A percentile compares a stretch with the other conserved stretches of the same genome.
Conservation (phyloP, 2,888 invertebrate species). For the Anoplius nigerrimus region DNA sequence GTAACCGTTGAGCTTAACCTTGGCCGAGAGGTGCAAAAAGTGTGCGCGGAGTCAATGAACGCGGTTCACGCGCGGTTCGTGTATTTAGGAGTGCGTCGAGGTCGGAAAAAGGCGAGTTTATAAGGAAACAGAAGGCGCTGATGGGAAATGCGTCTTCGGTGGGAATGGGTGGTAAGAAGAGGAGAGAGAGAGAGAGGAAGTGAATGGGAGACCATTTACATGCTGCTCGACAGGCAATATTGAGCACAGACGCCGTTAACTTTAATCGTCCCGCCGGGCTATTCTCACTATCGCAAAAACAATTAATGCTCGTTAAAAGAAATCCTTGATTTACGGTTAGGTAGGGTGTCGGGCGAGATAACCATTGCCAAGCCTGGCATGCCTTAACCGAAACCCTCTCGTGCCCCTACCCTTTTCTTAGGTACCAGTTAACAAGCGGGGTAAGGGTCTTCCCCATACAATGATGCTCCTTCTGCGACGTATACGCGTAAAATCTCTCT, state of each 20-base stretch:
- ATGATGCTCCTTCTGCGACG: no score
- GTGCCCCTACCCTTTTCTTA: constrained; percentile 50
- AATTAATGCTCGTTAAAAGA: constrained; percentile 75
- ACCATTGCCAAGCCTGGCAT: constrained; percentile 57
- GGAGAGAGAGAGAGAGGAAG: not conserved
- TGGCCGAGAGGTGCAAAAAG: not conserved
- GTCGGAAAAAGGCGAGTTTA: not conserved
- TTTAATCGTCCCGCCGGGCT: constrained; percentile 59
- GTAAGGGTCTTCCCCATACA: constrained; percentile 17
- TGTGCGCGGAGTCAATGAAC: not conserved
- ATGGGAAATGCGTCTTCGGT: constrained; percentile 28
- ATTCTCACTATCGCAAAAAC: constrained; percentile 73
- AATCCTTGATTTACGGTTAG: constrained; percentile 73
- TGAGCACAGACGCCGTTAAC: constrained; percentile 54
- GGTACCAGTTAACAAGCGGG: constrained; percentile 61
- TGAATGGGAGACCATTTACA: constrained; percentile 48
- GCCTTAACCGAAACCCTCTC: constrained; percentile 50
- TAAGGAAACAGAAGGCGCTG: constrained; percentile 20
- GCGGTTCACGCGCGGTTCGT: not conserved
- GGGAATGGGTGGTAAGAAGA: constrained; percentile 32
- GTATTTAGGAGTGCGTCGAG: not conserved
- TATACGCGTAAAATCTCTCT: no score
- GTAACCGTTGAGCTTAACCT: not conserved
- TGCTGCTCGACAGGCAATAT: constrained; percentile 57
- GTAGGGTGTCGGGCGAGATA: constrained; percentile 64